These are phyloP conservation scores for Oegoconia quadripuncta DNA, from an alignment of 2,888 invertebrate genomes.

Conservation along the genomic window DNA sequence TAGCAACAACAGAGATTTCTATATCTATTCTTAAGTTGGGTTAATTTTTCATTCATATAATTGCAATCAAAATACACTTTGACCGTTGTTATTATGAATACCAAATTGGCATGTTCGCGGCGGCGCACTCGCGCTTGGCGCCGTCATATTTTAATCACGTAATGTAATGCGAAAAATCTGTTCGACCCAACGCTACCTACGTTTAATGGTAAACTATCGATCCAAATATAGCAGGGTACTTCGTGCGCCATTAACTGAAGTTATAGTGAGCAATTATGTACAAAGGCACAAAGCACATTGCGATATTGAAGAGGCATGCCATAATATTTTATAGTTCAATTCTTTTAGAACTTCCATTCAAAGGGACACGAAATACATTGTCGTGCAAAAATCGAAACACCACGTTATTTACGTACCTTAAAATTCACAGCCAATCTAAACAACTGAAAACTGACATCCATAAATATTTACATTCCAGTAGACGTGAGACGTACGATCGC, in stretches of 20 bases:
- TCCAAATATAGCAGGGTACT: conserved; percentile 69
- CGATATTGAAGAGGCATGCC: conserved; percentile 63
- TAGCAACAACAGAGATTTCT: too few relatives aligned
- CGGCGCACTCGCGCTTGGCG: conserved; percentile 50
- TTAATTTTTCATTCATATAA: neutral
- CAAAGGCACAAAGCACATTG: conserved; percentile 62
- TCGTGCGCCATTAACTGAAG: conserved; percentile 64
- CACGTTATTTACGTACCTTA: conserved; percentile 72
- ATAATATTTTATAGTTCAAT: conserved; percentile 45
- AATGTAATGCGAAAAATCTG: conserved; percentile 66
- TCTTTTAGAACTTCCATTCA: conserved; percentile 30
- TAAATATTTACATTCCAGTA: conserved; percentile 76
- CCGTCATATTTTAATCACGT: conserved; percentile 52
- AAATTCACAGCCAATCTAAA: conserved; percentile 79
- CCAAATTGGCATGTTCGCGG: conserved; percentile 31
- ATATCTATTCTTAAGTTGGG: neutral
- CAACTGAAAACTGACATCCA: conserved; percentile 78
- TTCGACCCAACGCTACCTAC: conserved; percentile 54
- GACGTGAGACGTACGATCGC: conserved; percentile 59
- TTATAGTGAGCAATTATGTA: conserved; percentile 64
- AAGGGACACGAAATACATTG: conserved; percentile 38
- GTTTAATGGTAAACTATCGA: conserved; percentile 71
- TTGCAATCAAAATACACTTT: neutral
- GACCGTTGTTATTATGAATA: conserved; percentile 4
- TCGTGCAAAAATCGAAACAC: conserved; percentile 62